Base-by-base conservation (phyloP, 1,140 invertebrate species). In the Micrasema minimum region DNA sequence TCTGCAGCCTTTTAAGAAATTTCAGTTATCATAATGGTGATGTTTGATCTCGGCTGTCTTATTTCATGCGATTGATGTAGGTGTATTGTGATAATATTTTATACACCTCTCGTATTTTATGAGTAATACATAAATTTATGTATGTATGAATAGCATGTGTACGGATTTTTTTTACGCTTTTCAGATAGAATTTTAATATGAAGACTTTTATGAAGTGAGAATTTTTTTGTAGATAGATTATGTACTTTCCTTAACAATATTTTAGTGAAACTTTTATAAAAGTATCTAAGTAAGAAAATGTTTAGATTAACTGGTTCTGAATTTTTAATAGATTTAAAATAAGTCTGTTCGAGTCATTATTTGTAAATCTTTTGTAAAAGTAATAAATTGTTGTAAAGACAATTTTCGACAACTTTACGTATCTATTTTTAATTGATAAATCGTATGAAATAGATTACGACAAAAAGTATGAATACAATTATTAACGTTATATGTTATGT, bases 261-360 rank as follows among this genome's bases (percentile, higher is more conserved):
- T 64, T 46, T 46, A 26, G 61, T 48, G 12, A 64, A 64, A 64
- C 45, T 48, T 66, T 57, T 74, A 71, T 71, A 71, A 71, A 71
- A 71, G 73, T 71, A 71, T 61, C 68, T 71, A 71, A 75, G 66
- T 71, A 75, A 71, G 65, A 75, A 71, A 71, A 35, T 18, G 23
- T 23, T 46, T 35, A 16, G 3, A 45, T 48, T 46, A 16, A 5
- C 38, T 46, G 22, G 16, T 48, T 59, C n/a, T 59, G 55, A 11
- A 41, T 59, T 59, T 22, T 53, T 20, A n/a, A 53, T 53, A 53
- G 23, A 43, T 55, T 31, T 55, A n/a, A 61, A 23, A 45, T 61
- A 61, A 12, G 14, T 61, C 23, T 61, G 16, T 14, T 22, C 11
- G 37, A 14, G 14, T 23, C 31, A n/a, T n/a, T 16, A 61, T 61